phyloP scores from a whole-genome alignment of 2,888 invertebrate species.

The Agrypnus murinus region DNA sequence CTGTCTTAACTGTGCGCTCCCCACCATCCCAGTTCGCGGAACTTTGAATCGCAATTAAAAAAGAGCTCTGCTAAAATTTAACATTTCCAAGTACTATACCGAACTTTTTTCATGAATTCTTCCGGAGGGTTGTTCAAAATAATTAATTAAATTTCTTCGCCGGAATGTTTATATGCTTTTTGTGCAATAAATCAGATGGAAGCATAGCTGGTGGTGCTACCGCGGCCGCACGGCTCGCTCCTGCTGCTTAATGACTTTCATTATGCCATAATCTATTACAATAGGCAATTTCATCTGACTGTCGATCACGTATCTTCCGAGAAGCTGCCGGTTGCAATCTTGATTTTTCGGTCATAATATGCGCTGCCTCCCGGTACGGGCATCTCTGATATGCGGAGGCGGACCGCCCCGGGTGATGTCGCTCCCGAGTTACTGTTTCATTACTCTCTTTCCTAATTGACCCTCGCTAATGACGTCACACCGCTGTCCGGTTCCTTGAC shows the following conservation, averaged over 20 bases:
- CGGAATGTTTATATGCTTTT: constrained; percentile 70
- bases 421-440: constrained; percentile 60
- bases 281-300: constrained; percentile 67
- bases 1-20: constrained; percentile 52
- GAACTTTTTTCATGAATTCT: constrained; percentile 69
- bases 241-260: constrained; percentile 59
- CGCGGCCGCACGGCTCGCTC: constrained; percentile 66
- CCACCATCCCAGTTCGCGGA: constrained; percentile 62
- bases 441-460: constrained; percentile 61
- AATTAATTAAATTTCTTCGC: constrained; percentile 72
- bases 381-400: constrained; percentile 63
- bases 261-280: constrained; percentile 65
- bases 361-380: constrained; percentile 58
- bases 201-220: constrained; percentile 66
- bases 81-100: constrained; percentile 71
- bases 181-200: constrained; percentile 70
- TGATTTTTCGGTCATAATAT: constrained; percentile 57
- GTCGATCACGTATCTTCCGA: constrained; percentile 68
- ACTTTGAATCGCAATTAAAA: constrained; percentile 68
- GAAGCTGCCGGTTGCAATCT: constrained; percentile 60
- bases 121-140: constrained; percentile 71
- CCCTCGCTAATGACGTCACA: constrained; percentile 57
- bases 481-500: constrained; percentile 55
- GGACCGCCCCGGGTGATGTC: constrained; percentile 61
- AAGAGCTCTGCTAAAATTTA: constrained; percentile 66